These are phyloP conservation scores for Myiotriccus ornatus DNA, from an alignment of 2,797 vertebrate species.

Conservation along the genomic window DNA sequence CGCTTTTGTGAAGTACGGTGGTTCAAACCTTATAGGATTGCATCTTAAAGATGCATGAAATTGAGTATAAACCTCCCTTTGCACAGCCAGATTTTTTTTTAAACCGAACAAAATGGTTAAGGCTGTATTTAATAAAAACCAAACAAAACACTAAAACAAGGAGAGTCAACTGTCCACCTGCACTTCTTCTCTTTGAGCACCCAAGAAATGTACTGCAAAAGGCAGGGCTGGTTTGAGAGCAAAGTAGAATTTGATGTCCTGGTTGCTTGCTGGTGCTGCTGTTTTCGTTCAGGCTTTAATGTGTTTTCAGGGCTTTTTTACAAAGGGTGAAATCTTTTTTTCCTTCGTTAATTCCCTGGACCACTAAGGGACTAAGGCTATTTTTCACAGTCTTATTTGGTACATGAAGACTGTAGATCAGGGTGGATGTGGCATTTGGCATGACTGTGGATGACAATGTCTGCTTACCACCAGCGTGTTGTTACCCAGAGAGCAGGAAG, in stretches of 20 bases:
- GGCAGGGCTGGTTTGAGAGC: neutral
- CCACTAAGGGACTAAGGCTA: neutral
- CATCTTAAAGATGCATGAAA: neutral
- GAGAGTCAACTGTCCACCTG: neutral
- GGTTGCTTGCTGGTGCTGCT: neutral
- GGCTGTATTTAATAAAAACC: neutral
- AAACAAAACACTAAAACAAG: neutral
- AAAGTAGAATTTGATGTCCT: neutral
- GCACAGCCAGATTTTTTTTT: neutral
- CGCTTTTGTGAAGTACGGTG: neutral
- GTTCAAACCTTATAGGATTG: neutral
- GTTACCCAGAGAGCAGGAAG: neutral
- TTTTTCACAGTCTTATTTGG: neutral
- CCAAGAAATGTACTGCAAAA: neutral
- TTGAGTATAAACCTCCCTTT: neutral
- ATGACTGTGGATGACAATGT: neutral
- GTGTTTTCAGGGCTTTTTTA: neutral
- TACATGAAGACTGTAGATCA: rapidly evolving
- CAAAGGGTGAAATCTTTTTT: neutral
- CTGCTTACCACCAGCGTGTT: neutral
- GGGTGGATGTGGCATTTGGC: neutral
- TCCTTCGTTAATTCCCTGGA: neutral
- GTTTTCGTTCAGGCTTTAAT: neutral
- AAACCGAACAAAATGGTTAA: neutral
- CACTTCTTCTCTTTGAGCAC: neutral